Percentiles rank a stretch among this genome's conserved stretches.
Conservation (phyloP, 2,888 invertebrate genomes). For the Onchidella celtica region DNA sequence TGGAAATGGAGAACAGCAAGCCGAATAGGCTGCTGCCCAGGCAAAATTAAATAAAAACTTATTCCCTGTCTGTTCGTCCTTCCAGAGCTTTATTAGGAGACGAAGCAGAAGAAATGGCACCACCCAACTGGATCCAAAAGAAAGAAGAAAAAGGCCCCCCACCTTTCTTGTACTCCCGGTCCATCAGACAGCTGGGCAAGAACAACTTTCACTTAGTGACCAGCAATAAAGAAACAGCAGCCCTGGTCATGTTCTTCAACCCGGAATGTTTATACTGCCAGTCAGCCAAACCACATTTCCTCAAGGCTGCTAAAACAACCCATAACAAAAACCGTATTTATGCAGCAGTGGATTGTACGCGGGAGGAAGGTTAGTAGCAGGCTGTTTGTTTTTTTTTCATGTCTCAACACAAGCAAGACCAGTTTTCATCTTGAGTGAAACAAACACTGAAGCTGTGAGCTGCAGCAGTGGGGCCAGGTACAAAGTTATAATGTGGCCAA, state of each 20-base stretch:
- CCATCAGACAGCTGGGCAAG: constrained; percentile 88
- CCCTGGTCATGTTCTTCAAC: constrained; percentile 40
- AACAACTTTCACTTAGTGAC: no score
- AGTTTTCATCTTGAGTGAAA: no score
- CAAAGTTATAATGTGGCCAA: no score
- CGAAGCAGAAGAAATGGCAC: constrained; percentile 20
- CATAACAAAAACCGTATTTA: constrained; percentile 6
- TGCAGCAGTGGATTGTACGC: constrained; percentile 30
- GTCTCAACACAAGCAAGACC: no score
- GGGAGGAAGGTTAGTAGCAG: constrained; percentile 18
- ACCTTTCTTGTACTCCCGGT: constrained; percentile 58
- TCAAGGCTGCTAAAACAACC: constrained; percentile 37
- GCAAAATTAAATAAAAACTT: no score
- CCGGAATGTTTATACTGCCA: constrained; percentile 33
- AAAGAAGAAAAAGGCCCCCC: not conserved
- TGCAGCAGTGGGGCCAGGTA: no score
- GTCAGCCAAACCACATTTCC: constrained; percentile 40
- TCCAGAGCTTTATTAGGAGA: constrained; percentile 13
- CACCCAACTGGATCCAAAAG: not conserved
- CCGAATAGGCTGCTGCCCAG: no score
- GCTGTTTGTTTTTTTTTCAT: no score
- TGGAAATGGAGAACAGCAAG: no score
- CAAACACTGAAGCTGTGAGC: no score
- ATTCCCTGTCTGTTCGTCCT: no score
- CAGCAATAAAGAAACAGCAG: constrained; percentile 26